phyloP scores from a whole-genome alignment of 2,888 invertebrate genomes.

The Plusia festucae region DNA sequence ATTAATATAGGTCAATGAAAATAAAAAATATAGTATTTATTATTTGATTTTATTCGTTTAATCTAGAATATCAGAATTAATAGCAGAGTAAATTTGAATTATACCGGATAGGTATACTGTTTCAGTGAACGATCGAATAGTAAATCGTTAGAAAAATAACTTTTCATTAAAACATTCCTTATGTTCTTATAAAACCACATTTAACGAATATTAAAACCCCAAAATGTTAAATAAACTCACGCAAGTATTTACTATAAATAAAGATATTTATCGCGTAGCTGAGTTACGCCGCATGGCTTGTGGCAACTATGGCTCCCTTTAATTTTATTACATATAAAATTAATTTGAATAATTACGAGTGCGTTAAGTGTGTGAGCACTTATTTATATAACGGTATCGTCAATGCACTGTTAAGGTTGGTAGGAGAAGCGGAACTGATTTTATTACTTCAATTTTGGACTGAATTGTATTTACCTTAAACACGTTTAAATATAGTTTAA shows the following conservation, averaged over 20 bases:
- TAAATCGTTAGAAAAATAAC: background rate
- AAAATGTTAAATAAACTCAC: conserved; percentile 23
- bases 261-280: conserved; percentile 36
- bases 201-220: background rate
- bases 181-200: background rate
- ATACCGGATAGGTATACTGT: background rate
- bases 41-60: background rate
- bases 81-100: too few relatives aligned
- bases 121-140: background rate
- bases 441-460: conserved; percentile 60
- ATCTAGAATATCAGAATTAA: too few relatives aligned
- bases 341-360: conserved; percentile 63
- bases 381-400: conserved; percentile 61
- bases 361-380: conserved; percentile 58
- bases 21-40: background rate
- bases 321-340: conserved; percentile 60
- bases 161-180: background rate
- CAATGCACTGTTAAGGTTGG: conserved; percentile 57
- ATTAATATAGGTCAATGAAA: background rate
- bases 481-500: conserved; percentile 15
- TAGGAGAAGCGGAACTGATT: conserved; percentile 65
- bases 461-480: conserved; percentile 42
- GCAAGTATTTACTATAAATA: conserved; percentile 37
- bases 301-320: conserved; percentile 51
- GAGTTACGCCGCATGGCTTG: conserved; percentile 31